These are phyloP conservation scores for Cercopithecus diana DNA, from an alignment of 2,797 vertebrate genomes.

Conservation along the genomic window DNA sequence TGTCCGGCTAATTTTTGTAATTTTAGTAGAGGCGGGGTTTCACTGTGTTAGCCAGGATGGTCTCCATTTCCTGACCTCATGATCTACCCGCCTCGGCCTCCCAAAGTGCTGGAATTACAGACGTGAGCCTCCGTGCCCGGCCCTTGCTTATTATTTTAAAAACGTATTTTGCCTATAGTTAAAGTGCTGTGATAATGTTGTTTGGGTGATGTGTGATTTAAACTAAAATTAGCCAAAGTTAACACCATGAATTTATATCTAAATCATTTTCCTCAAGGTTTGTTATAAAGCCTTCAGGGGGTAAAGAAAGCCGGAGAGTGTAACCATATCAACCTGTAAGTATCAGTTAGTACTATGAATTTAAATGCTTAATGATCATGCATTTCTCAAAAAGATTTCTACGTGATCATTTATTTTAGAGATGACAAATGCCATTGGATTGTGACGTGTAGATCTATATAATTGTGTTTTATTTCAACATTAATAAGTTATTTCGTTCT, in stretches of 20 bases:
- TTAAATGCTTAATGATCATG: neutral
- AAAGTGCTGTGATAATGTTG: slow-evolving; percentile 43
- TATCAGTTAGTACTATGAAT: neutral
- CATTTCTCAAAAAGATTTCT: slow-evolving; percentile 44
- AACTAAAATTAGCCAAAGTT: slow-evolving; percentile 65
- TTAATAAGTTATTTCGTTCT: slow-evolving; percentile 24
- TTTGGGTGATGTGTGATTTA: slow-evolving; percentile 57
- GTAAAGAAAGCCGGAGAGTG: neutral
- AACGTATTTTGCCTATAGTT: slow-evolving; percentile 56
- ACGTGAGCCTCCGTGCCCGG: too few species aligned
- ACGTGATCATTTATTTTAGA: slow-evolving; percentile 32
- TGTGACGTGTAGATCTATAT: neutral
- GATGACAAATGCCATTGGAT: neutral
- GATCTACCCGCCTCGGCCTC: too few species aligned
- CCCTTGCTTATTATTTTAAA: slow-evolving; percentile 52
- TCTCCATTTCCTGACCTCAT: too few species aligned
- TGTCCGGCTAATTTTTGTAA: too few species aligned
- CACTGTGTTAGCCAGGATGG: too few species aligned
- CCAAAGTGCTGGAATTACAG: too few species aligned
- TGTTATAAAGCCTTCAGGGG: slow-evolving; percentile 30
- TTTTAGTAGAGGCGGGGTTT: too few species aligned
- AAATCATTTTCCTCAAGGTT: slow-evolving; percentile 42
- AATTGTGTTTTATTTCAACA: slow-evolving; percentile 23
- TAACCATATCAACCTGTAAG: slow-evolving; percentile 4
- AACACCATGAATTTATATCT: slow-evolving; percentile 55